These are phyloP conservation scores for Cacatua alba DNA, from an alignment of 2,113 vertebrate species.

Conservation along the genomic window DNA sequence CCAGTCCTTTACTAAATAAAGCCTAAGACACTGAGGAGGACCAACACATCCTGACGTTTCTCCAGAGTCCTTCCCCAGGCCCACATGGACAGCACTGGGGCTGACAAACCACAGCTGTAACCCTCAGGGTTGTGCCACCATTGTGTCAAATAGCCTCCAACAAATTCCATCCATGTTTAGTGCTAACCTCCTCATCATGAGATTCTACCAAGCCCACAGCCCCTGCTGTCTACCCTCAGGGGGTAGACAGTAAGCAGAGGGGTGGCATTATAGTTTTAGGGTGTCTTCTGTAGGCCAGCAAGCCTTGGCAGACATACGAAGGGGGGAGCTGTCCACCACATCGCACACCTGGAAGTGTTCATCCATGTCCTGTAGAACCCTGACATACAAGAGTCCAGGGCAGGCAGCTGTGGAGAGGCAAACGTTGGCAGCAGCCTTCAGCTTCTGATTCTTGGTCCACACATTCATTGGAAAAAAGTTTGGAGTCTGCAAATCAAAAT, in stretches of 20 bases:
- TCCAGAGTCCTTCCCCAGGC: not conserved
- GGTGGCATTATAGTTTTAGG: not conserved
- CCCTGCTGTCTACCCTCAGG: not conserved
- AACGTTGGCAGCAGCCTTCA: not conserved
- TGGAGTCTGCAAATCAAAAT: not conserved
- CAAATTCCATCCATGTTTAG: not conserved
- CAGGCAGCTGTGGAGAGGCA: not conserved
- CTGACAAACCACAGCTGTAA: not conserved
- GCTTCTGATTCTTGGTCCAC: not conserved
- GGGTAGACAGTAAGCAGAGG: not conserved
- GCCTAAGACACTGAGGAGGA: not conserved
- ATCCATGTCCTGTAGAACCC: not conserved
- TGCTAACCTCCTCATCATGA: not conserved
- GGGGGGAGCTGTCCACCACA: not conserved
- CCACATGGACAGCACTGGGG: not conserved
- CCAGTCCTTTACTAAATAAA: not conserved
- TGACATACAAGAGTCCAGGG: not conserved
- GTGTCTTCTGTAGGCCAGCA: not conserved
- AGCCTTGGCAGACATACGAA: not conserved
- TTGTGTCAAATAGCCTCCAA: not conserved
- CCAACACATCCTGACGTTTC: not conserved
- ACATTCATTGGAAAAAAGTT: not conserved
- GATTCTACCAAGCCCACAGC: not conserved
- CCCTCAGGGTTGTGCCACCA: fast-evolving
- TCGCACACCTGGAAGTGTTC: not conserved